Conservation (phyloP, 1,140 invertebrate genomes). For the Rhyzopertha dominica region DNA sequence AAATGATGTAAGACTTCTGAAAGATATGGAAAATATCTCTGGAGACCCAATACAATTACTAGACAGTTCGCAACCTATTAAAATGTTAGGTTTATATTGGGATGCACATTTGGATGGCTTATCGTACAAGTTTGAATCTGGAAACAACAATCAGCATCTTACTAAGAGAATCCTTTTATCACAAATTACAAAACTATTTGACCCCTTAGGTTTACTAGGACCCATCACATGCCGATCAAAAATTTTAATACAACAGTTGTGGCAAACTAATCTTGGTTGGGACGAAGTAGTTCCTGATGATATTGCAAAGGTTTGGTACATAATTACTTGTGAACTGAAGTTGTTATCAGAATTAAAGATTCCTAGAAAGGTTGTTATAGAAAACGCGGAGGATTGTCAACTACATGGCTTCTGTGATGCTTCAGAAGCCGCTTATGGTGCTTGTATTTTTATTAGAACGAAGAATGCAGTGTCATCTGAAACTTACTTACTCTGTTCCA, state of each 20-base stretch:
- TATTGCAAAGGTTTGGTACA: conserved; percentile 7
- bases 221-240: conserved; percentile 26
- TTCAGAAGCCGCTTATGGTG: conserved; percentile 25
- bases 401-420: conserved; percentile 40
- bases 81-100: conserved; percentile 12
- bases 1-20: conserved; percentile 18
- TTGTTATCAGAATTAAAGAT: conserved; percentile 6
- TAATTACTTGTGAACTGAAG: conserved; percentile 2
- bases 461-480: conserved; percentile 21
- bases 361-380: conserved; percentile 1
- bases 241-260: conserved; percentile 29
- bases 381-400: conserved; percentile 18
- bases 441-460: conserved; percentile 29
- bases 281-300: conserved; percentile 20
- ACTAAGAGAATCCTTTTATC: conserved; percentile 27
- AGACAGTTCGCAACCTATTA: too few species aligned
- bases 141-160: neutral
- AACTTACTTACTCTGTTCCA: conserved; percentile 31
- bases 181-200: conserved; percentile 15
- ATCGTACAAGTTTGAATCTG: conserved; percentile 5
- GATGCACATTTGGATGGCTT: conserved; percentile 7
- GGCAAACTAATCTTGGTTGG: conserved; percentile 27
- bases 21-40: too few species aligned
- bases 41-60: too few species aligned
- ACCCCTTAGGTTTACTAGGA: conserved; percentile 28